Evolutionary conservation across 2,797 vertebrate species (phyloP), one percentile per base, ranked within the genome.

Genomic region (Odontamblyopus rebecca): DNA sequence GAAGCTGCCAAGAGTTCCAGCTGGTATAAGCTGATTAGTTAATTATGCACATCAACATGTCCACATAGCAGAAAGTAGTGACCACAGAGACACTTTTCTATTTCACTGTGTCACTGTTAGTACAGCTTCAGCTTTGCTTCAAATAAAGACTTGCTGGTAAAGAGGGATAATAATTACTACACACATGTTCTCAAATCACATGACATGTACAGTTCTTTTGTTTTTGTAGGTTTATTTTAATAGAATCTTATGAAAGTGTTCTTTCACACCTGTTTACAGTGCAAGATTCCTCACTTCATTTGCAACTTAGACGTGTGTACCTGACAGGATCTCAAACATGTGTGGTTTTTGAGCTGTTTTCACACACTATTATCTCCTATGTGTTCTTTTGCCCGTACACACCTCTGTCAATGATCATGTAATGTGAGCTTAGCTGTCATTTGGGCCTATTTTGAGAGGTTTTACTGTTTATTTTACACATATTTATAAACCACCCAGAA

Each of bases 31-130:
- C 78, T 87, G 88, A 94, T 93, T 90, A 89, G 82, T 92, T 93
- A 90, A 93, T 92, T 91, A 89, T 88, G 83, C 84, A 90, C 88
- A 91, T 93, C 89, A 91, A 86, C 85, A 90, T 82, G 77, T 86
- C 82, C 86, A 77, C 38, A 79, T 72, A 82, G 80, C 69, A 83
- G 72, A 81, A 69, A 68, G 54, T 80, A 80, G 70, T 75, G 83
- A 78, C 78, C 81, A 85, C 67, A 81, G 64, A 82, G 75, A 69
- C 77, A 74, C 66, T 74, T 85, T 86, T 85, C 60, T 77, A 56
- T 88, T 86, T 73, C 72, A 73, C 74, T 76, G 67, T 69, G 62
- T 82, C 67, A 62, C 67, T 72, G 70, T 82, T 75, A 77, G 81
- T 82, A 61, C 44, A 82, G 48, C 77, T 72, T 29, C 38, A 68